Percentiles rank a stretch among this genome's conserved stretches.
phyloP scores from a whole-genome alignment of 2,797 vertebrate species.

The Anabacerthia variegaticeps region DNA sequence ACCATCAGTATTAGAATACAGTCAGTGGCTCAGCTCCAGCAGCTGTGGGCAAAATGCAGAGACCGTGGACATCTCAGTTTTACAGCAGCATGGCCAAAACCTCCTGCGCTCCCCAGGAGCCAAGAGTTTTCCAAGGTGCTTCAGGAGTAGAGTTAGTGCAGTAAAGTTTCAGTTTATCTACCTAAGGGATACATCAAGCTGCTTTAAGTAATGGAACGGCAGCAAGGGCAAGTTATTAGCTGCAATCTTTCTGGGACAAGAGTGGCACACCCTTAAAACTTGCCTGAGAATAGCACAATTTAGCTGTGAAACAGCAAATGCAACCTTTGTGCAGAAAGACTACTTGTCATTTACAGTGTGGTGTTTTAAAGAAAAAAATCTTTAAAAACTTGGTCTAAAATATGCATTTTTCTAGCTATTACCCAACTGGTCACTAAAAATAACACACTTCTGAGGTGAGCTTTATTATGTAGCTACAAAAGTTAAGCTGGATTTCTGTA shows the following conservation, averaged over 20 bases:
- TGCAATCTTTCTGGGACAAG: neutral
- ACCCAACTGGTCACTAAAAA: neutral
- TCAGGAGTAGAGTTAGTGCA: neutral
- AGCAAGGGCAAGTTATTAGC: neutral
- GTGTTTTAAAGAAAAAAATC: neutral
- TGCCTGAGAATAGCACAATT: neutral
- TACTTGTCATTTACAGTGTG: neutral
- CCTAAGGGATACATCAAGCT: neutral
- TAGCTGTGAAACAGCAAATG: neutral
- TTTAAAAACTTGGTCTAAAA: neutral
- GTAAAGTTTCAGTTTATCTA: neutral
- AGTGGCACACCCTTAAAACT: neutral
- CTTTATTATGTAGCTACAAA: neutral
- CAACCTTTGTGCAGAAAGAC: neutral
- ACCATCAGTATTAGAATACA: neutral
- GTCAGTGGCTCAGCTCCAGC: accelerated
- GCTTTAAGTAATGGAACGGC: neutral
- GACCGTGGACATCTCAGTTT: neutral
- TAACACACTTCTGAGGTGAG: neutral
- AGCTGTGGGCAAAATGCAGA: accelerated
- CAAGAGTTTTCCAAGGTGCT: neutral
- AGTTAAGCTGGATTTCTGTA: neutral
- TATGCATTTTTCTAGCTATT: neutral
- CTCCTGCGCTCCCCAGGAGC: neutral
- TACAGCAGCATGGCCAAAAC: neutral